A percentile compares a stretch with the other conserved stretches of the same genome.
phyloP scores from a whole-genome alignment of 1,140 invertebrate genomes.

The Conus betulinus region DNA sequence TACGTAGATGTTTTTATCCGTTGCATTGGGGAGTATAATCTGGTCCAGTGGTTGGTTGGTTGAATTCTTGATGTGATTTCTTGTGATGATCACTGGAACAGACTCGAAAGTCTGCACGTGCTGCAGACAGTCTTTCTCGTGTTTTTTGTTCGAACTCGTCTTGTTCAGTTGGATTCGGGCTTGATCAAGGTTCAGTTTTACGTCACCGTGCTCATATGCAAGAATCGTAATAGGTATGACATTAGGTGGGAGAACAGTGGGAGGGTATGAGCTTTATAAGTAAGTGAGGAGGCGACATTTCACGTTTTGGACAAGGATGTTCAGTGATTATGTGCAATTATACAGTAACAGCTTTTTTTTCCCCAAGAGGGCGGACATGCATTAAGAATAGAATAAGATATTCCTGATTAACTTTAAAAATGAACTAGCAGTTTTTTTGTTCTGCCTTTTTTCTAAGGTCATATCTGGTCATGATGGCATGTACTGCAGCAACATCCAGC shows the following conservation, averaged over 20 bases:
- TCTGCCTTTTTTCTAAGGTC: no score
- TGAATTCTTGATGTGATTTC: not conserved
- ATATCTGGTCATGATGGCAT: no score
- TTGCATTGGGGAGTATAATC: not conserved
- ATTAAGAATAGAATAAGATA: no score
- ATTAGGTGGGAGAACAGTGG: not conserved
- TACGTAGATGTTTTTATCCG: not conserved
- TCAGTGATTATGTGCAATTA: no score
- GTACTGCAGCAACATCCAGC: no score
- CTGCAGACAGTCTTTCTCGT: not conserved
- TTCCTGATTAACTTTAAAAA: no score
- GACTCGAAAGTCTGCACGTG: not conserved
- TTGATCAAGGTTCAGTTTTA: not conserved
- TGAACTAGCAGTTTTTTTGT: no score
- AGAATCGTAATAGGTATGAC: not conserved
- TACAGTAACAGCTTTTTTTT: no score
- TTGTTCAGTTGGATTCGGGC: not conserved
- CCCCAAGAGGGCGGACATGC: no score
- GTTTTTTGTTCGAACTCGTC: not conserved
- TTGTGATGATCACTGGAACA: not conserved
- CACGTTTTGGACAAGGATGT: not conserved
- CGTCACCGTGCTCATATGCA: not conserved
- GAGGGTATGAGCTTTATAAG: slow-evolving; percentile 2
- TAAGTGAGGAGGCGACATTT: not conserved
- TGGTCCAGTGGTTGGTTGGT: not conserved